Evolutionary conservation across 2,113 vertebrate species (phyloP), one percentile per base, ranked within the genome.

Genomic region (Trichomycterus rosablanca): DNA sequence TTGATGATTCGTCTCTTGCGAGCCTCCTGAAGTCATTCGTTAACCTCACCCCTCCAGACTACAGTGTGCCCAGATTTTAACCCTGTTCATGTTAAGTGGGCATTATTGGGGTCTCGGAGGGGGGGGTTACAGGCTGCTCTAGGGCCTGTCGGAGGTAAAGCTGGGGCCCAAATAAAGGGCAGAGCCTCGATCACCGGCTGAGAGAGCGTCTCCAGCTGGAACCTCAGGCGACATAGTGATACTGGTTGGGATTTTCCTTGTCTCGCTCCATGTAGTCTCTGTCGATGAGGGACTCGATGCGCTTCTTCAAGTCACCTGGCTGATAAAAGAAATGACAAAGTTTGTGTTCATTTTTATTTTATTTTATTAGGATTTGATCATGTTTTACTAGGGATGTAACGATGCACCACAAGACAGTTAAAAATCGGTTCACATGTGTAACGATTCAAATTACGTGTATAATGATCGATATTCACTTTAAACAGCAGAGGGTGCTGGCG

Each of bases 261-360:
- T 98, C 93, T 45, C 93, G 86, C 70, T 98, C 93, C 96, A 98
- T 97, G 78, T 96, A 97, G 85, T 98, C 93, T 86, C 95, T 88
- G 76, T 98, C 95, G 74, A 98, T 98, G 55, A 97, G 93, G 8
- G 95, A 98, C 80, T 98, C 95, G 7, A 98, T 94, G 50, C 93
- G 86, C 80, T 98, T 98, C 84, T 98, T 98, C 80, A 98, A 85
- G 72, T 97, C 95, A 55, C 93, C 93, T 65, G 94, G 92, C 94
- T 98, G 74, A 63, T 24, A 43, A 43, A 54, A 1, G 37, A n/a
- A 53, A 23, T 34, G 11, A 43, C 11, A 49, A 9, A n/a, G n/a
- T n/a, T n/a, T n/a, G n/a, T n/a, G n/a, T n/a, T n/a, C n/a, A n/a
- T n/a, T n/a, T n/a, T n/a, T n/a, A n/a, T n/a, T n/a, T n/a, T n/a